Base-by-base conservation (phyloP, 2,888 invertebrate species). In the Maniola hyperantus region DNA sequence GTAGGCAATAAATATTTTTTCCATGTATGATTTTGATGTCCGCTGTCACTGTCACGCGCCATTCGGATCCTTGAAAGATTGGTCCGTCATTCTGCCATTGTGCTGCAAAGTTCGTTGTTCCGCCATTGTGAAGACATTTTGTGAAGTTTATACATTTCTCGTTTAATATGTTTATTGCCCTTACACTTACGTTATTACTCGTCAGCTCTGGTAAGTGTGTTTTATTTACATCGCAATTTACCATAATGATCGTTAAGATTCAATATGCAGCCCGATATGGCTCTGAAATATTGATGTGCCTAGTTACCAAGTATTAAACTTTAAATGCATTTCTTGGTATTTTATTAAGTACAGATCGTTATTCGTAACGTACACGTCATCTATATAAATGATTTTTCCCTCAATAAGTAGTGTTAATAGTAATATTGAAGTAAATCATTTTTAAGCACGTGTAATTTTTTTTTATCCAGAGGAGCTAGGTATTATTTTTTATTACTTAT, bases 131-230 rank as follows among this genome's bases (percentile, higher is more conserved):
- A 62, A 42, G 18, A 26, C 26, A 26, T 18, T 51, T 51, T 18
- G 7, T 20, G 26, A 61, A 42, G 50, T 42, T 62, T 20, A 42
- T 61, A 46, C 34, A 50, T 39, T 46, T 55, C 44, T 18, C n/a
- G 26, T 60, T 66, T 20, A 66, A 66, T 20, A 66, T 83, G 82
- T 73, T 74, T 48, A 59, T 71, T 34, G 67, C 71, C 65, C 70
- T 76, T 58, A 65, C 80, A 72, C 76, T 67, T 71, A 69, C 76
- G 8, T 63, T 76, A 67, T 64, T 79, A 36, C 59, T 82, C 63
- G 48, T 75, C 20, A 73, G 66, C 65, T 74, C 79, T 46, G 82
- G 82, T 83, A 73, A 81, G 71, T 73, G 46, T 65, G 13, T 60
- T 60, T 55, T 57, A 57, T 57, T 57, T 42, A 6, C 42, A 42